Percentiles rank a stretch among this genome's conserved stretches.
Conservation (phyloP, 2,113 vertebrate species). For the Callipepla squamata region DNA sequence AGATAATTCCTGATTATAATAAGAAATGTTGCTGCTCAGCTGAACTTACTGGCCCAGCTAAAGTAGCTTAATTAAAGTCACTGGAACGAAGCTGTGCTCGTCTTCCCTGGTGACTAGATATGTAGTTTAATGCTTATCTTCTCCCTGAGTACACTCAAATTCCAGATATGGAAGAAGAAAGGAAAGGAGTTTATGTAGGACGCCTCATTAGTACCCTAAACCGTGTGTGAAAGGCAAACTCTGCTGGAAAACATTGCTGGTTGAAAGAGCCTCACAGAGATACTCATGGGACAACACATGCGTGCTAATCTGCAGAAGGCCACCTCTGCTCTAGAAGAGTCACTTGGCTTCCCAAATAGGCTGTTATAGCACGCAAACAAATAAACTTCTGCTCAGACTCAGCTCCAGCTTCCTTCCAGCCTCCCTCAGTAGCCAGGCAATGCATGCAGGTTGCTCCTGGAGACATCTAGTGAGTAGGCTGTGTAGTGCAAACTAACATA, state of each 20-base stretch:
- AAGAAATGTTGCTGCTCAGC: background rate
- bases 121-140: background rate
- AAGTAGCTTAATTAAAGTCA: slow-evolving; percentile 17
- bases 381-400: background rate
- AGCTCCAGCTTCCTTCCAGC: background rate
- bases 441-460: background rate
- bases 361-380: background rate
- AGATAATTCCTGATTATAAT: slow-evolving; percentile 14
- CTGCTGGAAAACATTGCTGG: background rate
- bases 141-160: background rate
- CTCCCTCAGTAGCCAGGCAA: background rate
- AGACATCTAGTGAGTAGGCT: slow-evolving; percentile 52
- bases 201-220: background rate
- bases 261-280: background rate
- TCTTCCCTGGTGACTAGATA: background rate
- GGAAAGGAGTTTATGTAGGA: background rate
- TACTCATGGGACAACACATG: background rate
- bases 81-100: background rate
- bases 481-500: background rate
- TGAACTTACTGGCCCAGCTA: slow-evolving; percentile 12
- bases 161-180: background rate
- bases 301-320: background rate
- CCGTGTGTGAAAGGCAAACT: background rate
- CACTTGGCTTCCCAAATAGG: background rate
- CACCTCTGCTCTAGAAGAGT: too few relatives aligned